Conservation (phyloP, 1,140 invertebrate species). For the Oncopodura yosiiana region DNA sequence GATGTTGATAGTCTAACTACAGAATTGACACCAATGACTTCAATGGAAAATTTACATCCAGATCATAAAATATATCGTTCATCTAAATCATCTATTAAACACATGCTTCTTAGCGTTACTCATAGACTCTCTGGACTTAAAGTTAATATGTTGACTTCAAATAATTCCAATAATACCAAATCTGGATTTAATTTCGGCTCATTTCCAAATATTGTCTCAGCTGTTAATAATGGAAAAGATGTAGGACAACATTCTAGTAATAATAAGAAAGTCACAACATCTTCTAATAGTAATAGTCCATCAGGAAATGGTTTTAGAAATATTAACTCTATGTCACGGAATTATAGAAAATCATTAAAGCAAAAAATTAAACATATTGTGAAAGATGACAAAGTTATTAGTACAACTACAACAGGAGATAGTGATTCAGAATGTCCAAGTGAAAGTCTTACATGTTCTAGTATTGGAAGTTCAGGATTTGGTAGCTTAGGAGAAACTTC, state of each 20-base stretch:
- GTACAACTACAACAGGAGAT: no score
- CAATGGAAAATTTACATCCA: slow-evolving; percentile 51
- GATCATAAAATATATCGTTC: slow-evolving; percentile 66
- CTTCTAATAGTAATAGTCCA: slow-evolving; percentile 14
- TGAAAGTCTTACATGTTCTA: slow-evolving; percentile 26
- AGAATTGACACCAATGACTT: slow-evolving; percentile 41
- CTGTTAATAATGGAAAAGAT: neutral
- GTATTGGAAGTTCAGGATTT: slow-evolving; percentile 30
- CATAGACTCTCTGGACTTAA: slow-evolving; percentile 37
- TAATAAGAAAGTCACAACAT: slow-evolving; percentile 1
- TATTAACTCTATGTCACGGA: slow-evolving; percentile 36
- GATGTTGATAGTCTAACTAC: slow-evolving; percentile 47
- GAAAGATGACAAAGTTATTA: slow-evolving; percentile 33
- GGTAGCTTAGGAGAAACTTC: slow-evolving; percentile 35
- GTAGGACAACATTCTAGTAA: neutral
- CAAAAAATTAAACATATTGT: slow-evolving; percentile 37
- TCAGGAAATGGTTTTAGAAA: slow-evolving; percentile 1
- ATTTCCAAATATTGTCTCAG: slow-evolving; percentile 24
- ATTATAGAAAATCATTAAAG: slow-evolving; percentile 40
- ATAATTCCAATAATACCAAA: neutral
- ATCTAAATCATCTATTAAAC: slow-evolving; percentile 42
- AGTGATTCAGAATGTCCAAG: slow-evolving; percentile 35
- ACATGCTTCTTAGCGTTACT: slow-evolving; percentile 42
- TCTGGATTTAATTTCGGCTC: slow-evolving; percentile 23
- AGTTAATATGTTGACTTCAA: slow-evolving; percentile 24